These are phyloP conservation scores for Ptyas mucosa DNA, from an alignment of 2,113 vertebrate genomes.

Conservation along the genomic window DNA sequence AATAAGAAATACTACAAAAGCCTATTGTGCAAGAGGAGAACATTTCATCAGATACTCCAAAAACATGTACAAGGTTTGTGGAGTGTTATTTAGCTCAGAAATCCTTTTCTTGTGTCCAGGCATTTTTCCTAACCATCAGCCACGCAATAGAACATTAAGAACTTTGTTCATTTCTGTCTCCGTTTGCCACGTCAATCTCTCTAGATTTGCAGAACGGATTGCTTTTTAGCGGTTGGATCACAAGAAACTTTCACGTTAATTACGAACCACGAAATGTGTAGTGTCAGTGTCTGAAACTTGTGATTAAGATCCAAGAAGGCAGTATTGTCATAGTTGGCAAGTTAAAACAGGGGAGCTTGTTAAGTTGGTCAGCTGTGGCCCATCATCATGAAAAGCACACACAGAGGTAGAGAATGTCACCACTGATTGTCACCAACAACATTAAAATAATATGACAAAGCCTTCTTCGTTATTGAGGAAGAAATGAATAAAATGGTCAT, in stretches of 20 bases:
- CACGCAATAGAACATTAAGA: conserved; percentile 22
- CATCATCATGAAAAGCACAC: neutral
- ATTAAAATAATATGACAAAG: neutral
- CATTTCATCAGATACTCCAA: conserved; percentile 61
- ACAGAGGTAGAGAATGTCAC: neutral
- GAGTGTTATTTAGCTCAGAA: conserved; percentile 44
- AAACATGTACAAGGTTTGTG: conserved; percentile 50
- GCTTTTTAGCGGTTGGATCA: neutral
- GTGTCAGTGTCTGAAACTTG: neutral
- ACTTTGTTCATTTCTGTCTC: neutral
- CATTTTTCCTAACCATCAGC: conserved; percentile 41
- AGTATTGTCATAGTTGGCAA: neutral
- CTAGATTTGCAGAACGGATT: neutral
- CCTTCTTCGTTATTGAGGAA: neutral
- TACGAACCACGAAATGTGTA: neutral
- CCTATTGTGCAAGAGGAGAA: conserved; percentile 48
- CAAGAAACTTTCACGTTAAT: conserved; percentile 6
- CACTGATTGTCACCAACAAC: neutral
- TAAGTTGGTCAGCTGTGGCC: neutral
- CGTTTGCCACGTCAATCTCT: conserved; percentile 34
- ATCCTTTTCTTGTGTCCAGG: conserved; percentile 50
- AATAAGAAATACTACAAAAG: conserved; percentile 61
- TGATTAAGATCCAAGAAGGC: neutral
- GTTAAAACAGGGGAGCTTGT: neutral
- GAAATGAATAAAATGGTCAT: neutral